phyloP scores from a whole-genome alignment of 2,113 vertebrate genomes.

The Aptenodytes forsteri region DNA sequence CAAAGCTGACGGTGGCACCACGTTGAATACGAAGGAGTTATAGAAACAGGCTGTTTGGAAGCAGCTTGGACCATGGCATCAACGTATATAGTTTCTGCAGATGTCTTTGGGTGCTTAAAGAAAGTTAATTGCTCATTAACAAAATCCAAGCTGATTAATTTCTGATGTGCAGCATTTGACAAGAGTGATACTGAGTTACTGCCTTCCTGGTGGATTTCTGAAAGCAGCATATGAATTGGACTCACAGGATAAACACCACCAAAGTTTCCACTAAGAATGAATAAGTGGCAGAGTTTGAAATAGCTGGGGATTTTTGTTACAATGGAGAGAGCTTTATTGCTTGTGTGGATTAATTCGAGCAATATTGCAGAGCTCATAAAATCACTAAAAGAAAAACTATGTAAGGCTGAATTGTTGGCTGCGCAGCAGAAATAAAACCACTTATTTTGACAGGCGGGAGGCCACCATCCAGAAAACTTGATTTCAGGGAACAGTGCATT shows the following conservation, averaged over 20 bases:
- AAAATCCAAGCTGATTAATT: not conserved
- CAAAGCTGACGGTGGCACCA: not conserved
- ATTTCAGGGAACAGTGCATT: slow-evolving; percentile 11
- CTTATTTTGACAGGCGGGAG: slow-evolving; percentile 12
- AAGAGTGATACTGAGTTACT: not conserved
- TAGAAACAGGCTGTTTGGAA: not conserved
- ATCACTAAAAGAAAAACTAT: not conserved
- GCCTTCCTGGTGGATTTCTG: not conserved
- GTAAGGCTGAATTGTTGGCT: not conserved
- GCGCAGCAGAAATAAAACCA: not conserved
- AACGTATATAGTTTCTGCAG: not conserved
- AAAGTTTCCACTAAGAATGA: not conserved
- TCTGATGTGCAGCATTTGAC: not conserved
- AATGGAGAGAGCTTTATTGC: not conserved
- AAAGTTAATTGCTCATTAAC: not conserved
- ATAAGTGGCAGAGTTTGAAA: not conserved
- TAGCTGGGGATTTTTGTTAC: not conserved
- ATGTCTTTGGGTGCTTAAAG: not conserved
- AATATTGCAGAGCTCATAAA: not conserved
- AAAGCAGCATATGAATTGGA: not conserved
- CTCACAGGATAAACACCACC: not conserved
- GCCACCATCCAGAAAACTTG: slow-evolving; percentile 10
- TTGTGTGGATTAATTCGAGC: not conserved
- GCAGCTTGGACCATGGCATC: not conserved
- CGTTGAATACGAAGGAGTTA: not conserved